Evolutionary conservation across 2,888 invertebrate species (phyloP).

Genomic region (Caenorhabditis sp.): DNA sequence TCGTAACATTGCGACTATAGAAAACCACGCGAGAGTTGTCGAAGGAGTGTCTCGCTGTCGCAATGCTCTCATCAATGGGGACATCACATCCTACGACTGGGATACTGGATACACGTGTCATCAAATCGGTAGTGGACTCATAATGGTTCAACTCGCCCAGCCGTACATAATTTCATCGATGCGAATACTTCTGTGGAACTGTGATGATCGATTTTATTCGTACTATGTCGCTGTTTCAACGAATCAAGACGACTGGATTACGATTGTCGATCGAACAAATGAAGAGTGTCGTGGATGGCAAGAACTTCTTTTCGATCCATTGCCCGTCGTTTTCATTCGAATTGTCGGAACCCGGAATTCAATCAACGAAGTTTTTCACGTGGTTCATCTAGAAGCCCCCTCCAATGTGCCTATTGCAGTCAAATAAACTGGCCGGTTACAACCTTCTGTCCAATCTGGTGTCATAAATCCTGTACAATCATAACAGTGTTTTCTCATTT

Average conservation of each 20-base stretch:
- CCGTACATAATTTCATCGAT: slow-evolving; percentile 94
- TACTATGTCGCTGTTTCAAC: slow-evolving; percentile 85
- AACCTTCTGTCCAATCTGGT: neutral
- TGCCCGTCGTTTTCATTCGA: slow-evolving; percentile 93
- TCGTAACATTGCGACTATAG: slow-evolving; percentile 94
- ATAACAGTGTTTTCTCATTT: neutral
- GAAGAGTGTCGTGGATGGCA: slow-evolving; percentile 96
- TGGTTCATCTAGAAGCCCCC: slow-evolving; percentile 64
- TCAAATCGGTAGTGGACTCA: slow-evolving; percentile 90
- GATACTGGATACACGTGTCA: slow-evolving; percentile 83
- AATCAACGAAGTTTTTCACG: slow-evolving; percentile 84
- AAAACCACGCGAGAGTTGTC: slow-evolving; percentile 93
- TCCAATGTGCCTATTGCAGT: slow-evolving; percentile 48
- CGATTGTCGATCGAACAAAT: slow-evolving; percentile 91
- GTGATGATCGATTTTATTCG: slow-evolving; percentile 86
- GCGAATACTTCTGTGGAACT: slow-evolving; percentile 96
- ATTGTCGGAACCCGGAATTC: slow-evolving; percentile 98
- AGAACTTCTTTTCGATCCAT: slow-evolving; percentile 90
- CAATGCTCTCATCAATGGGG: slow-evolving; percentile 96
- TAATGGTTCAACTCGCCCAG: slow-evolving; percentile 95
- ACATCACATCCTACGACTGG: slow-evolving; percentile 85
- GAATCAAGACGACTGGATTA: slow-evolving; percentile 85
- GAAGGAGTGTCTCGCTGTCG: slow-evolving; percentile 96
- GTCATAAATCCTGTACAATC: neutral
- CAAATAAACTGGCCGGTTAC: slow-evolving; percentile 22